Evolutionary conservation across 2,797 vertebrate genomes (phyloP).

Genomic region (Paratrypauchen microcephalus): DNA sequence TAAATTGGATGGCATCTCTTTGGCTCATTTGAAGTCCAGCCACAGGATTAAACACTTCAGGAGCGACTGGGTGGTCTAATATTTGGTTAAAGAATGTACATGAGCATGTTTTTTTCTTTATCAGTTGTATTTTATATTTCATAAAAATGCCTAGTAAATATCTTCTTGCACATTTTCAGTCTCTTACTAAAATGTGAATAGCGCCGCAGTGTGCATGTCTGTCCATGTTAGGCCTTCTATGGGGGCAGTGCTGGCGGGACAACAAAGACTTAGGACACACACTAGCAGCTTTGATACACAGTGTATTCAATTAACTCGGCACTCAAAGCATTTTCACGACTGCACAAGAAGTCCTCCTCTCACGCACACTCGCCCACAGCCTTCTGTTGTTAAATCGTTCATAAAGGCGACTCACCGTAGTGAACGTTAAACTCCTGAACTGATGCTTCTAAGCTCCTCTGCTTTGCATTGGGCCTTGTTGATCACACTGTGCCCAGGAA

Average conservation of each 20-base stretch:
- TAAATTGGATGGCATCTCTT: conserved; percentile 59
- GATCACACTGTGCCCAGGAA: conserved; percentile 59
- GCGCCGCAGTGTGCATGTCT: conserved; percentile 32
- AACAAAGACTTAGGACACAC: conserved; percentile 71
- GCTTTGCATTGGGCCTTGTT: conserved; percentile 23
- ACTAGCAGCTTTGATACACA: conserved; percentile 64
- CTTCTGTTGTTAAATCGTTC: conserved; percentile 5
- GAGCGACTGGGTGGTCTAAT: conserved; percentile 70
- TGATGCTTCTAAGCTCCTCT: conserved; percentile 49
- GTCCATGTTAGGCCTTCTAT: conserved; percentile 63
- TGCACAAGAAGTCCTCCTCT: conserved; percentile 25
- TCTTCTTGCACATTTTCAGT: conserved; percentile 28
- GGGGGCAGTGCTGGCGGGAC: conserved; percentile 68
- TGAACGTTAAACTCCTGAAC: conserved; percentile 29
- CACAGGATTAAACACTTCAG: conserved; percentile 63
- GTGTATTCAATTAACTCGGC: conserved; percentile 75
- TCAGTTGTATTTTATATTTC: conserved; percentile 29
- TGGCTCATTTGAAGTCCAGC: conserved; percentile 53
- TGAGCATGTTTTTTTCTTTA: conserved; percentile 40
- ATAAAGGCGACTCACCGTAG: conserved; percentile 4
- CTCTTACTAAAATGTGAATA: conserved; percentile 34
- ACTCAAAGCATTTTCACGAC: conserved; percentile 63
- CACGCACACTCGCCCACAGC: conserved; percentile 28
- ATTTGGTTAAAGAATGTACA: conserved; percentile 62
- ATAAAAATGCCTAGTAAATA: conserved; percentile 39